Percentiles rank a stretch among this genome's conserved stretches.
These are phyloP conservation scores for Lithobates sylvaticus DNA, from an alignment of 2,797 vertebrate species.

Conservation along the genomic window DNA sequence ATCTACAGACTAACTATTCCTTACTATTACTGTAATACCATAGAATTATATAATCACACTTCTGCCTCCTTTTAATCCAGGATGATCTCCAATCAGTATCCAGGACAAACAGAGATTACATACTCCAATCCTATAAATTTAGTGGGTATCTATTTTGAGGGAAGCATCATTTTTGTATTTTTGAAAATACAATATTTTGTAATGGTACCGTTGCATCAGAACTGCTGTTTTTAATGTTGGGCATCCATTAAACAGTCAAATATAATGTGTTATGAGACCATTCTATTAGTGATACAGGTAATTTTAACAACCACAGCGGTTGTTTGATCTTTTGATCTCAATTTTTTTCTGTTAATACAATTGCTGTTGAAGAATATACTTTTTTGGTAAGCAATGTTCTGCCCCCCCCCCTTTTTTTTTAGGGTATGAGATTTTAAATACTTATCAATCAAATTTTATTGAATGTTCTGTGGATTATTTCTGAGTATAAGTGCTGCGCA, in stretches of 20 bases:
- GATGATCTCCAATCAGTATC: slow-evolving; percentile 59
- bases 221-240: background rate
- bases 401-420: too few relatives aligned
- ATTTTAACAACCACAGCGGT: too few relatives aligned
- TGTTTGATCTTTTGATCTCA: background rate
- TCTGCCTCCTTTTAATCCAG: slow-evolving; percentile 53
- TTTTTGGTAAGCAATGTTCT: too few relatives aligned
- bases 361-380: background rate
- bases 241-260: background rate
- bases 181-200: background rate
- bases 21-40: slow-evolving; percentile 1
- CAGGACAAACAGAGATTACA: slow-evolving; percentile 56
- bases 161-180: background rate
- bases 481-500: too few relatives aligned
- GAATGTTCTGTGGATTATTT: too few relatives aligned
- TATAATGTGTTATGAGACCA: background rate
- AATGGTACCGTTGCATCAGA: background rate
- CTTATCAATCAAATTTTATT: too few relatives aligned
- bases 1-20: background rate
- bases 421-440: too few relatives aligned
- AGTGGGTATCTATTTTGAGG: background rate
- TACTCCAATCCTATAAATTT: background rate
- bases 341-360: background rate
- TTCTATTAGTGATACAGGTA: background rate
- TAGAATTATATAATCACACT: slow-evolving; percentile 43